Evolutionary conservation across 1,140 invertebrate genomes (phyloP), one percentile per base, ranked within the genome.

Genomic region (Cecropterus lyciades): DNA sequence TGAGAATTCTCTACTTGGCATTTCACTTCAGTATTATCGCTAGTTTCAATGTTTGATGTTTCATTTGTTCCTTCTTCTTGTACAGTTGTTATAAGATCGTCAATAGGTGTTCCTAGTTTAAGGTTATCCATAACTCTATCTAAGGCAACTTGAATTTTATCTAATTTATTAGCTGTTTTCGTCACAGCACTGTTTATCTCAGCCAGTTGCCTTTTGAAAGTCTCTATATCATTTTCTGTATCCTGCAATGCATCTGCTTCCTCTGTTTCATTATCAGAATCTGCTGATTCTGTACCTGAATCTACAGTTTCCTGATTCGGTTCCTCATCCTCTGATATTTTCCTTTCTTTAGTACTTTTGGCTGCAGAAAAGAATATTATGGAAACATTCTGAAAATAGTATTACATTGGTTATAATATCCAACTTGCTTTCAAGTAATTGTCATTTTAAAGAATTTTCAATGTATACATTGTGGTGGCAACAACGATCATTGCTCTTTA

Each of bases 341-440:
- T 87, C 59, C 89, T 87, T 63, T 93, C 87, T 71, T 93, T 92
- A 67, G 85, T 81, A 77, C 79, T 84, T 72, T 95, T 94, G 45
- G 93, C 92, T 16, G 93, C 94, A 45, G 89, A 91, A 72, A 91
- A 91, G 65, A 89, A 91, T 55, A 89, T 84, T 52, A 91, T 80
- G 8, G 81, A 75, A 57, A 87, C 73, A 62, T 87, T 87, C 89
- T 91, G 77, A 53, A 91, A 87, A 45, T 33, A 24, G 20, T 24
- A 33, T 33, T 33, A 33, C 6, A 33, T 1, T 4, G 30, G 30
- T 33, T 33, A 33, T 10, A 33, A 33, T 6, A 5, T n/a, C n/a
- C n/a, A n/a, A n/a, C n/a, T n/a, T n/a, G n/a, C n/a, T n/a, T n/a
- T n/a, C n/a, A n/a, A n/a, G n/a, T n/a, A n/a, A n/a, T n/a, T n/a